Evolutionary conservation across 2,888 invertebrate species (phyloP).

Genomic region (Panzeria rudis): DNA sequence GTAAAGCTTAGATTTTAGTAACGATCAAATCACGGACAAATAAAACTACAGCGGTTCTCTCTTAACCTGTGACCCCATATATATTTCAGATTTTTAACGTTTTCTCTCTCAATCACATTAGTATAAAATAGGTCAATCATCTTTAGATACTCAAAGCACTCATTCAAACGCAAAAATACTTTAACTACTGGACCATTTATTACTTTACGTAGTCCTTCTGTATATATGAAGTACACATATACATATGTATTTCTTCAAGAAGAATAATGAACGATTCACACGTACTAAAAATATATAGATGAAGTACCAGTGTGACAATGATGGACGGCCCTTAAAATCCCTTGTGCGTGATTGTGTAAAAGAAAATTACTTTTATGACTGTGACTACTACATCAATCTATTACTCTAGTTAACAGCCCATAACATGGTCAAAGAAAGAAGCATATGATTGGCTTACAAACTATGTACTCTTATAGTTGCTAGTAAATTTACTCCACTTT

Average conservation of each 20-base stretch:
- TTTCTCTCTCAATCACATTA: too few relatives aligned
- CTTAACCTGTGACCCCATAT: too few relatives aligned
- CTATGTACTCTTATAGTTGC: constrained; percentile 25
- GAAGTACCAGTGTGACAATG: constrained; percentile 63
- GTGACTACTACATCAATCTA: constrained; percentile 43
- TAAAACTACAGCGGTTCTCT: too few relatives aligned
- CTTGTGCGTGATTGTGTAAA: constrained; percentile 62
- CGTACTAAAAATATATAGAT: not conserved
- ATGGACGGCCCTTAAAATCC: constrained; percentile 63
- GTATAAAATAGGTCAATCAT: too few relatives aligned
- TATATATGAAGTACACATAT: too few relatives aligned
- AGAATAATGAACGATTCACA: not conserved
- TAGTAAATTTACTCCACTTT: constrained; percentile 21
- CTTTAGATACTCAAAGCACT: too few relatives aligned
- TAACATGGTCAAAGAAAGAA: constrained; percentile 12
- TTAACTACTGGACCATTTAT: too few relatives aligned
- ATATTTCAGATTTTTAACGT: too few relatives aligned
- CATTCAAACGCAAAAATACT: too few relatives aligned
- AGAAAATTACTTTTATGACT: constrained; percentile 64
- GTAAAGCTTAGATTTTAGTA: too few relatives aligned
- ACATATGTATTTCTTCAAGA: not conserved
- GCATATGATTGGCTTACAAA: constrained; percentile 48
- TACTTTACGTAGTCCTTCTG: too few relatives aligned
- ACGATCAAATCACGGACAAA: too few relatives aligned
- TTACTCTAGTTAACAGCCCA: constrained; percentile 33